A percentile compares a stretch with the other conserved stretches of the same genome.
These are phyloP conservation scores for Apoda limacodes DNA, from an alignment of 2,888 invertebrate species.

Conservation along the genomic window DNA sequence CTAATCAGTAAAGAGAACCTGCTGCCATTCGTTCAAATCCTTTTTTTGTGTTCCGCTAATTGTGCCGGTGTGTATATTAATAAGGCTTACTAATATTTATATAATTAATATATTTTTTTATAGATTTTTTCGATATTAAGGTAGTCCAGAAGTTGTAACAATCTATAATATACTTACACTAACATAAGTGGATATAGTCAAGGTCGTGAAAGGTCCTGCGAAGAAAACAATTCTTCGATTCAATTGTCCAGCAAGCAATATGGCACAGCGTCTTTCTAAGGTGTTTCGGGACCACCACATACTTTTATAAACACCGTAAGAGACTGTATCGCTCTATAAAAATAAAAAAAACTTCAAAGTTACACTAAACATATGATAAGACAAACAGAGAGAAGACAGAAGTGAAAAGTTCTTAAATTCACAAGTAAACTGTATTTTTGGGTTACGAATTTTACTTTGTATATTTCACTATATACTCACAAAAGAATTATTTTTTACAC, in stretches of 20 bases:
- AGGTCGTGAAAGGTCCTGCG: slow-evolving; percentile 45
- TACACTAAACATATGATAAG: not conserved
- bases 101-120: slow-evolving; percentile 20
- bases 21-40: too few species aligned
- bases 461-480: too few species aligned
- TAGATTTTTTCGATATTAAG: slow-evolving; percentile 2
- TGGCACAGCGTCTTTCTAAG: slow-evolving; percentile 31
- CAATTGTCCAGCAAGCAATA: slow-evolving; percentile 39
- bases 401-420: not conserved
- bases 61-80: too few species aligned
- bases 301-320: slow-evolving; percentile 38
- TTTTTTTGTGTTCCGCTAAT: too few species aligned
- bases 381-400: not conserved
- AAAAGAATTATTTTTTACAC: too few species aligned
- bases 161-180: slow-evolving; percentile 29
- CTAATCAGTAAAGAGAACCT: too few species aligned
- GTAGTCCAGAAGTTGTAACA: not conserved
- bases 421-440: too few species aligned
- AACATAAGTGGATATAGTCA: slow-evolving; percentile 44
- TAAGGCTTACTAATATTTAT: slow-evolving; percentile 47
- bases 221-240: slow-evolving; percentile 34
- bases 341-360: slow-evolving; percentile 4
- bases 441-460: too few species aligned
- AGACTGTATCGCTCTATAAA: slow-evolving; percentile 36
- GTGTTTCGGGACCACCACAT: slow-evolving; percentile 40